Evolutionary conservation across 2,888 invertebrate genomes (phyloP), one percentile per base, ranked within the genome.

Genomic region (Orthosia cruda): DNA sequence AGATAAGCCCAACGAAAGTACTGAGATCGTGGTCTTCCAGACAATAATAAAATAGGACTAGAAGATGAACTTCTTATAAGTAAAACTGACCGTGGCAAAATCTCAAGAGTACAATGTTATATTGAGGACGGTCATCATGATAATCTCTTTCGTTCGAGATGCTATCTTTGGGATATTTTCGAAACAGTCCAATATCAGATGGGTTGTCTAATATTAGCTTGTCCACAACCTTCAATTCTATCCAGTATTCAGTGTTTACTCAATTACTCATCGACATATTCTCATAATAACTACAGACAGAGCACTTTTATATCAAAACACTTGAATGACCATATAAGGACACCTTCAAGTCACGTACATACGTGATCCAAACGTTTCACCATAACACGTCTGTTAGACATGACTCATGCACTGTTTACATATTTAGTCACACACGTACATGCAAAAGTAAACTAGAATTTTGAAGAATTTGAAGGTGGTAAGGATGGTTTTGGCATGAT

Each of bases 251-350:
- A 71, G 62, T 79, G 66, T 73, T 80, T 57, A 62, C 63, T 66
- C 20, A n/a, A 69, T 67, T 54, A 69, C 18, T 74, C 69, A 65
- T 57, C 57, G 55, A 45, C 64, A 65, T 70, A 65, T 68, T 71
- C 70, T 52, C 66, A 64, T 77, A 77, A 76, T 77, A 73, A 85
- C 80, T 81, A 80, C 66, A 77, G 84, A 82, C 69, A 40, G 23
- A 16, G 81, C 84, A 89, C 82, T 84, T 87, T 87, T 87, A 89
- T 92, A 92, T 90, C 88, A 89, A 88, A 90, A 89, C 88, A 87
- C 89, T 91, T 85, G 88, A 93, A 94, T 93, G 80, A 88, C 95
- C 93, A 93, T 92, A 93, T 92, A 94, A 87, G 93, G 94, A 75
- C 76, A 87, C 88, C 88, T 87, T 89, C 86, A 90, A 91, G 91